phyloP scores from a whole-genome alignment of 2,113 vertebrate species.

The Eonycteris spelaea region DNA sequence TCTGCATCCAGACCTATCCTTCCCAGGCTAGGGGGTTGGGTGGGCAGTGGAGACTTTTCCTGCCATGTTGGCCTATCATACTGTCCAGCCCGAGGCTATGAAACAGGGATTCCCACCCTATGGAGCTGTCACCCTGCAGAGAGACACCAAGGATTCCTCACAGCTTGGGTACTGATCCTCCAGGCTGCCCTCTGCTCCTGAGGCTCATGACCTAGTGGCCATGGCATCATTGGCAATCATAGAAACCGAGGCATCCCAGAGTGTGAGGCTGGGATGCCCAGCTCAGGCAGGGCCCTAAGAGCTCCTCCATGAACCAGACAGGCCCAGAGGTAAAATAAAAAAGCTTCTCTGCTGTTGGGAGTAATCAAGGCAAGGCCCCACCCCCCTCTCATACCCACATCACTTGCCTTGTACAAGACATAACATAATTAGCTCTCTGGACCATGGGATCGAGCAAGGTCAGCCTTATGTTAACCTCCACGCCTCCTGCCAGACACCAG shows the following conservation, averaged over 20 bases:
- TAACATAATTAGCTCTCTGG: background rate
- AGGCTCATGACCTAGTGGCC: background rate
- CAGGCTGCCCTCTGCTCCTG: background rate
- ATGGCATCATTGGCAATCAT: background rate
- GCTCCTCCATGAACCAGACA: background rate
- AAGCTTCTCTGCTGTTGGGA: background rate
- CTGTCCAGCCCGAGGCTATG: background rate
- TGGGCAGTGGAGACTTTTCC: background rate
- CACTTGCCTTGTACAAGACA: background rate
- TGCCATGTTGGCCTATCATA: background rate
- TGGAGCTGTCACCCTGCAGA: background rate
- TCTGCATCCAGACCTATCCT: background rate
- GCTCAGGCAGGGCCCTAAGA: background rate
- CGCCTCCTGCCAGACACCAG: background rate
- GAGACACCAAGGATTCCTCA: background rate
- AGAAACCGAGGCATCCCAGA: background rate
- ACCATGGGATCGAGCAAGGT: background rate
- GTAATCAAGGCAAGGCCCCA: background rate
- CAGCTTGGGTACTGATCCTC: background rate
- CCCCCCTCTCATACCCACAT: too few species aligned
- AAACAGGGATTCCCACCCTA: background rate
- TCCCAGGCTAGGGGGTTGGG: background rate
- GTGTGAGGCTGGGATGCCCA: background rate
- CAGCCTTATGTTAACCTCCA: background rate
- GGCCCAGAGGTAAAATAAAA: background rate